Evolutionary conservation across 2,113 vertebrate genomes (phyloP).

Genomic region (Salvator merianae): DNA sequence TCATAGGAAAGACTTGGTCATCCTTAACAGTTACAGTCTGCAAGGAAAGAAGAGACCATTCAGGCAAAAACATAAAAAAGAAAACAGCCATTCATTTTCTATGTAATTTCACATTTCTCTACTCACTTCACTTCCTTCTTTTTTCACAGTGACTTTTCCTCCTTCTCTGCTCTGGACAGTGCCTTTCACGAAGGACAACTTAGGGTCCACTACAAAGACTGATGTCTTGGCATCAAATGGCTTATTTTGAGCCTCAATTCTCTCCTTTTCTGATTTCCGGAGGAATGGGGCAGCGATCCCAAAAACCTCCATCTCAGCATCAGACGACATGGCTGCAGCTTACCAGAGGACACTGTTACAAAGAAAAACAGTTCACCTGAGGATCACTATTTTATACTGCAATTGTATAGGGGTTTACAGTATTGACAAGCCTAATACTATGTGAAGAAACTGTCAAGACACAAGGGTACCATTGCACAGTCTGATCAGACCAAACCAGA

Average conservation of each 20-base stretch:
- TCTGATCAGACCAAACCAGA: no score
- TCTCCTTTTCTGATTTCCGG: slow-evolving; percentile 86
- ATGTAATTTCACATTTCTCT: neutral
- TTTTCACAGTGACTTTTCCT: slow-evolving; percentile 75
- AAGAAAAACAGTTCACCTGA: slow-evolving; percentile 3
- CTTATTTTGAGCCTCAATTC: slow-evolving; percentile 84
- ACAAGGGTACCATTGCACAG: no score
- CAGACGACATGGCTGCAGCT: slow-evolving; percentile 79
- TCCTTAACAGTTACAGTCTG: slow-evolving; percentile 80
- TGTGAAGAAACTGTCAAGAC: neutral
- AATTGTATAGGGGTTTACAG: fast-evolving
- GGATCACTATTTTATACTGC: neutral
- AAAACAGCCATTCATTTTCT: neutral
- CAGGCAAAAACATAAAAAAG: fast-evolving
- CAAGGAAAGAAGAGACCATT: slow-evolving; percentile 21
- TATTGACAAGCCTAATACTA: neutral
- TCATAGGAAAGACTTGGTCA: slow-evolving; percentile 75
- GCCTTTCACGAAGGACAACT: slow-evolving; percentile 77
- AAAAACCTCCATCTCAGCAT: slow-evolving; percentile 86
- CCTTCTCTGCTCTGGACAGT: slow-evolving; percentile 66
- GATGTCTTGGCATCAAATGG: slow-evolving; percentile 79
- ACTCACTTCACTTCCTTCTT: slow-evolving; percentile 72
- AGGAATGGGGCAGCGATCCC: slow-evolving; percentile 82
- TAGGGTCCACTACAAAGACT: slow-evolving; percentile 74
- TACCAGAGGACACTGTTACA: slow-evolving; percentile 36